Evolutionary conservation across 2,113 vertebrate species (phyloP).

Genomic region (Megalops atlanticus): DNA sequence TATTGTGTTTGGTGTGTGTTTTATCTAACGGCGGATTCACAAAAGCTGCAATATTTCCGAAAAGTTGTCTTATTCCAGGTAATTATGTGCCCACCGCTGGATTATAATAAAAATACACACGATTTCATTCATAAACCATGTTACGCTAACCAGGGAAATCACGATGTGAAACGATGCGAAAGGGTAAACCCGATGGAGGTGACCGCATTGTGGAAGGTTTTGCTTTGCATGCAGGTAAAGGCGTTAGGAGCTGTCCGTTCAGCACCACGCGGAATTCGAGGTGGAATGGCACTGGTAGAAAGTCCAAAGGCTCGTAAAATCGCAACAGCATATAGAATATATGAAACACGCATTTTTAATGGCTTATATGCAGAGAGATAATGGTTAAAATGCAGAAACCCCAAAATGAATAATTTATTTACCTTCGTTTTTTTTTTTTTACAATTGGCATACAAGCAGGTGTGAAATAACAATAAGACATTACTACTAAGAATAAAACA

Average conservation of each 20-base stretch:
- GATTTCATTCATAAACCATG: too few relatives aligned
- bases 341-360: too few relatives aligned
- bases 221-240: neutral
- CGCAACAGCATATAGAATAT: neutral
- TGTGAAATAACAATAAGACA: neutral
- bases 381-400: too few relatives aligned
- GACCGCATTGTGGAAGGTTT: too few relatives aligned
- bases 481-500: neutral
- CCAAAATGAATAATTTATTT: too few relatives aligned
- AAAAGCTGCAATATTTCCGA: too few relatives aligned
- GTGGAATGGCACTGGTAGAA: neutral
- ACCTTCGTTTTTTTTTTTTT: neutral
- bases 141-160: too few relatives aligned
- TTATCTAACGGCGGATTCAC: neutral
- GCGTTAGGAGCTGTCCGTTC: constrained; percentile 38
- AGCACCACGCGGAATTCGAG: constrained; percentile 24
- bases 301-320: neutral
- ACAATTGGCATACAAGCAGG: neutral
- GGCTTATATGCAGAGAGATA: too few relatives aligned
- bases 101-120: too few relatives aligned
- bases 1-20: neutral
- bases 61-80: too few relatives aligned
- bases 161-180: neutral
- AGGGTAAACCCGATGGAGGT: neutral
- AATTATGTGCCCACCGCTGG: too few relatives aligned